Evolutionary conservation across 2,113 vertebrate species (phyloP).

Genomic region (Sus scrofa): T2T-Sscrofa CM000817.6:156545001-156545500

Average conservation of each 20-base stretch:
- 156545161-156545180: neutral
- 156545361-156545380: neutral
- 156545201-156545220: neutral
- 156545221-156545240: neutral
- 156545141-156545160: neutral
- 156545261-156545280: neutral
- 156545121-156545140: neutral
- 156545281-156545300: neutral
- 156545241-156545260: neutral
- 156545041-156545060: too few relatives aligned
- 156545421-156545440: neutral
- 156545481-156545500: too few relatives aligned
- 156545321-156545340: neutral
- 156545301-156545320: neutral
- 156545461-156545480: too few relatives aligned
- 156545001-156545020: too few relatives aligned
- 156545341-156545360: too few relatives aligned
- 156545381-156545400: neutral
- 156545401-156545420: neutral
- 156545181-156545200: neutral
- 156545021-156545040: too few relatives aligned
- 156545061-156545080: too few relatives aligned
- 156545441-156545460: too few relatives aligned
- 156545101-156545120: neutral
- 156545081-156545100: neutral